phyloP scores from a whole-genome alignment of 2,797 vertebrate species.

The Lepus townsendii region DNA sequence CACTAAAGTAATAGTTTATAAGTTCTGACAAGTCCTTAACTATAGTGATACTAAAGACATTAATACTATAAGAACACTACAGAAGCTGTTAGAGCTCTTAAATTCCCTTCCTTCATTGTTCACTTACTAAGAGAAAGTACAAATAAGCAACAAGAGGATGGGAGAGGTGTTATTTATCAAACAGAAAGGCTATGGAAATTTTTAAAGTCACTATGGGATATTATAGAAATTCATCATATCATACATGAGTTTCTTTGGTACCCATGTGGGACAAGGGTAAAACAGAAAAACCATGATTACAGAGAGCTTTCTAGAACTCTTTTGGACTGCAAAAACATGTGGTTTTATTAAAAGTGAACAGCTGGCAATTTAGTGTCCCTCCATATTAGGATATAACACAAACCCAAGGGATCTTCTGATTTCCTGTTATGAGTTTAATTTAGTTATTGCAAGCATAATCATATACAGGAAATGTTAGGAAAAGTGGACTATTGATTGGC shows the following conservation, averaged over 20 bases:
- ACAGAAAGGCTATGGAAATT: background rate
- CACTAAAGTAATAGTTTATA: constrained; percentile 74
- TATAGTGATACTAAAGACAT: constrained; percentile 69
- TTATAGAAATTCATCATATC: constrained; percentile 49
- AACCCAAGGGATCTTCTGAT: constrained; percentile 62
- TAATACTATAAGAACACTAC: constrained; percentile 64
- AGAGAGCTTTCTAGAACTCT: constrained; percentile 34
- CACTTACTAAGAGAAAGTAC: constrained; percentile 63
- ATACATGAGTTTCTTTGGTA: background rate
- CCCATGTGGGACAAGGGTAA: background rate
- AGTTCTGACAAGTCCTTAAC: constrained; percentile 76
- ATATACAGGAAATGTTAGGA: constrained; percentile 53
- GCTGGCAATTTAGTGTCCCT: constrained; percentile 44
- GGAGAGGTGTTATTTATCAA: constrained; percentile 53
- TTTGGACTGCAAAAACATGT: constrained; percentile 57
- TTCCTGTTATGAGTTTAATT: constrained; percentile 64
- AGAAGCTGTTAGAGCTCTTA: constrained; percentile 64
- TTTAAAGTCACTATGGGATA: constrained; percentile 56
- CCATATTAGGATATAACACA: background rate
- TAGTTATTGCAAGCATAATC: constrained; percentile 50
- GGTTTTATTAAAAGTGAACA: constrained; percentile 76
- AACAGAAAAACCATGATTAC: background rate
- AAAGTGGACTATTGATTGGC: background rate
- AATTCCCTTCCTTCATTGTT: constrained; percentile 50
- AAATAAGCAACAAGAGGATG: constrained; percentile 54